Conservation (phyloP, 2,797 vertebrate genomes). For the Adrianichthys oophorus region DNA sequence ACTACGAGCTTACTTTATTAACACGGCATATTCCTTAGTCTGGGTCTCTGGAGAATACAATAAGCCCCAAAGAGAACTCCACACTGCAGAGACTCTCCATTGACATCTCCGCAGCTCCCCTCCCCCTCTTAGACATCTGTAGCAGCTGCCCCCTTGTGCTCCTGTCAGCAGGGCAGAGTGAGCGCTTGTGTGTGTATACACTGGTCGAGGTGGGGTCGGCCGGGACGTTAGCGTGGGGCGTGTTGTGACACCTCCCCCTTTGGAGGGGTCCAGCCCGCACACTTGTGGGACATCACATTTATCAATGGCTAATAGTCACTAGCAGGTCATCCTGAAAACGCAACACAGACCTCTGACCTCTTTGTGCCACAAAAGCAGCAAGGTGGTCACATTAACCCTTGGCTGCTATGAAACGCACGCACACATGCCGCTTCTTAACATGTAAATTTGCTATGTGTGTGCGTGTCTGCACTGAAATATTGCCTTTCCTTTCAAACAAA, state of each 20-base stretch:
- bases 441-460: constrained; percentile 3
- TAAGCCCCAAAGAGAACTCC: constrained; percentile 75
- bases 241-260: constrained; percentile 78
- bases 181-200: constrained; percentile 49
- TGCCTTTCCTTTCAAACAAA: constrained; percentile 6
- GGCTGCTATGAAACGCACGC: constrained; percentile 23
- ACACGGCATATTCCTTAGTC: constrained; percentile 61
- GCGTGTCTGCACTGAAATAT: not conserved
- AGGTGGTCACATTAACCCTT: constrained; percentile 69
- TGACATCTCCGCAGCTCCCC: constrained; percentile 78
- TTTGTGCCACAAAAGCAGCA: constrained; percentile 69
- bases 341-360: constrained; percentile 83
- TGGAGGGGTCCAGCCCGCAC: constrained; percentile 79
- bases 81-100: constrained; percentile 77
- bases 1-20: constrained; percentile 68
- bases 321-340: constrained; percentile 87
- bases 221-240: constrained; percentile 70
- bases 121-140: constrained; percentile 83
- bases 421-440: constrained; percentile 5
- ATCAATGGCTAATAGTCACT: constrained; percentile 87
- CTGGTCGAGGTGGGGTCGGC: constrained; percentile 69
- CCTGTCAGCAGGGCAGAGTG: constrained; percentile 75
- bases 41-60: constrained; percentile 76
- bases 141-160: constrained; percentile 86
- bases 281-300: constrained; percentile 85